Conservation (phyloP, 2,113 vertebrate genomes). For the Collichthys lucidus region DNA sequence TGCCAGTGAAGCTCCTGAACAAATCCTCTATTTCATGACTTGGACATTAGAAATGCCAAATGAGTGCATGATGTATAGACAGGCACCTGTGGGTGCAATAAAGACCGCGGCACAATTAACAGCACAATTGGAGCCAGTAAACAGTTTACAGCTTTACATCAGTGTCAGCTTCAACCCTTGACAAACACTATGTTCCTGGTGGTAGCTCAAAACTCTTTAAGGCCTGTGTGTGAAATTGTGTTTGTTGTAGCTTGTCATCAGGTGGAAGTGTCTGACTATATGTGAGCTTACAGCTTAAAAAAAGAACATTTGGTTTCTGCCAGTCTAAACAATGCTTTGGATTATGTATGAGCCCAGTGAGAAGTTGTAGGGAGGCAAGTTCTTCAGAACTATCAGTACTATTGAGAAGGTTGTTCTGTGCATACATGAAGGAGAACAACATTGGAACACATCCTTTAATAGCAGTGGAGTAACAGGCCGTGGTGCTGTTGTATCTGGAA, state of each 20-base stretch:
- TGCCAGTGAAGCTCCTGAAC: neutral
- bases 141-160: neutral
- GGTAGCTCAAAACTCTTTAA: neutral
- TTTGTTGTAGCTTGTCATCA: neutral
- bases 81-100: neutral
- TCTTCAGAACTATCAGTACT: neutral
- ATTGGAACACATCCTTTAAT: constrained; percentile 7
- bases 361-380: neutral
- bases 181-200: neutral
- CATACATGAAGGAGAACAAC: neutral
- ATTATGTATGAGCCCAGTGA: neutral
- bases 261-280: neutral
- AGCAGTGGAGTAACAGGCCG: neutral
- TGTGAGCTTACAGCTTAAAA: neutral
- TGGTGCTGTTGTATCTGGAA: constrained; percentile 15
- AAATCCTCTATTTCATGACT: neutral
- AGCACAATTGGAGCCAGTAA: neutral
- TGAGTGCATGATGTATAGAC: neutral
- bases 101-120: neutral
- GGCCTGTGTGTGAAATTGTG: neutral
- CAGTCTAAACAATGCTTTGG: neutral
- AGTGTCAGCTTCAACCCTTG: neutral
- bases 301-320: neutral
- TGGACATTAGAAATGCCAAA: neutral
- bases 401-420: neutral